Percentiles rank a stretch among this genome's conserved stretches.
Evolutionary conservation across 2,797 vertebrate species (phyloP).

Genomic region (Acanthopagrus latus): DNA sequence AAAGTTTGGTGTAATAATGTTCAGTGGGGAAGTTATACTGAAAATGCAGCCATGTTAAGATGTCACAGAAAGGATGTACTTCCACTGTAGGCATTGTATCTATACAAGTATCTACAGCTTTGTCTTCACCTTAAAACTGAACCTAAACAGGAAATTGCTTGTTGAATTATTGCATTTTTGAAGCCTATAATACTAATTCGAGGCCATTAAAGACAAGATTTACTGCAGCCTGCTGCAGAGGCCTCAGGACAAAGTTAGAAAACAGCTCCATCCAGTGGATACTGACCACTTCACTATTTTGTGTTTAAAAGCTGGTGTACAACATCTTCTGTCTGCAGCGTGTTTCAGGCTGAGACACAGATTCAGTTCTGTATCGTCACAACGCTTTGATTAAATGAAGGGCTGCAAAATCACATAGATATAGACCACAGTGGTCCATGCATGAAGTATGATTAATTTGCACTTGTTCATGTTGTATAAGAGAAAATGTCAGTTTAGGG

Average conservation of each 20-base stretch:
- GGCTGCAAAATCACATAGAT: neutral
- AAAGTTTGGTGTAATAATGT: constrained; percentile 12
- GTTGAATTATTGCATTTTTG: neutral
- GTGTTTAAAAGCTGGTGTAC: neutral
- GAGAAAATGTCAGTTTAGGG: too few species aligned
- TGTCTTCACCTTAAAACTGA: neutral
- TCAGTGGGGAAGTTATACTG: neutral
- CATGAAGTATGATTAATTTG: too few species aligned
- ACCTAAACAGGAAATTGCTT: neutral
- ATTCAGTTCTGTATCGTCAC: neutral
- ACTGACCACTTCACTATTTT: neutral
- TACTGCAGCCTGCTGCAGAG: neutral
- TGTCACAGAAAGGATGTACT: neutral
- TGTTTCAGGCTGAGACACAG: neutral
- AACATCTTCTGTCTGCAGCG: neutral
- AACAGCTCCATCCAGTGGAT: constrained; percentile 42
- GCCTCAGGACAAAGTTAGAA: constrained; percentile 1
- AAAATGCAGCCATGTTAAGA: neutral
- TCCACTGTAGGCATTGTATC: neutral
- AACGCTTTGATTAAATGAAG: neutral
- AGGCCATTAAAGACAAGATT: neutral
- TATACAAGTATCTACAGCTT: neutral
- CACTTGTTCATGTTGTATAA: too few species aligned
- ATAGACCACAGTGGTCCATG: too few species aligned
- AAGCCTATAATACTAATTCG: too few species aligned